Evolutionary conservation across 2,113 vertebrate genomes (phyloP), one percentile per base, ranked within the genome.

Genomic region (Paramormyrops kingsleyae): DNA sequence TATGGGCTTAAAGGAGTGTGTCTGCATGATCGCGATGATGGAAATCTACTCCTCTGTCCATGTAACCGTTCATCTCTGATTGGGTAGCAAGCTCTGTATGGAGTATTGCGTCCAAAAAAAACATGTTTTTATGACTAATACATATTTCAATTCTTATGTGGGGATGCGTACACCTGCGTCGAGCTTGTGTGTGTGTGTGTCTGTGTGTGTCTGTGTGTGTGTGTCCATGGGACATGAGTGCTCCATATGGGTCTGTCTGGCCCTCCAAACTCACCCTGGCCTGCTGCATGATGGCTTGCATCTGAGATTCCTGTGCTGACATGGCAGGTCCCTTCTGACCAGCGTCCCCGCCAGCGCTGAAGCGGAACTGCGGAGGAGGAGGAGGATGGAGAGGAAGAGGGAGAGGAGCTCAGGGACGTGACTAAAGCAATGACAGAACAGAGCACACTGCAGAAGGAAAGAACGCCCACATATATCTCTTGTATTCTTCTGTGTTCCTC

Each of bases 241-340:
- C 74, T 80, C 35, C 87, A 56, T 46, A 39, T 85, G 83, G 39
- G 46, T 85, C 9, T 17, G 2, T 31, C 62, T 62, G 24, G 24
- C 13, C 2, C 49, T 87, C n/a, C 13, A 56, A 42, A 93, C 95
- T 95, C 93, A 98, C 98, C 96, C 98, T 96, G 87, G 99, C 97
- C 90, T 99, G 99, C 91, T 99, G 98, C 17, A 99, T 95, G 91
- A 99, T 99, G 39, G 98, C 98, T 92, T 99, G 98, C 15, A 98
- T 98, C 90, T 99, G 99, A 0, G 98, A 97, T 90, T 99, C 98
- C 94, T 99, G 98, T 0, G 97, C 97, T 0, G 99, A 99, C 27
- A 99, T 95, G 3, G 96, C 94, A 1, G 97, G 96, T 0, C 97
- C 97, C 12, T 96, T 96, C 27, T 96, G 96, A 84, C 96, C 94